Conservation (phyloP, 2,113 vertebrate species). For the Artemisiospiza belli region DNA sequence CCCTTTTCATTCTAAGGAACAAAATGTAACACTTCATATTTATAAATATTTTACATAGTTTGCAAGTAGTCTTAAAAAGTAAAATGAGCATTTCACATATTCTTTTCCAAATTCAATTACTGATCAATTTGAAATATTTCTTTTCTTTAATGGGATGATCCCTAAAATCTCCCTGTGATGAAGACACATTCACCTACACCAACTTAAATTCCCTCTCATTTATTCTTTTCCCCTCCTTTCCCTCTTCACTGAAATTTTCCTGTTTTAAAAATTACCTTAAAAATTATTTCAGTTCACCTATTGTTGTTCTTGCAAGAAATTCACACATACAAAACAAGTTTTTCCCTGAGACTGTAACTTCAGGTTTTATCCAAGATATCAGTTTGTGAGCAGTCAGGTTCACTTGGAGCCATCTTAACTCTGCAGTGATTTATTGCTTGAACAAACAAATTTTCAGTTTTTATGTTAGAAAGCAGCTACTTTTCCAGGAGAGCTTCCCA, state of each 20-base stretch:
- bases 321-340: too few species aligned
- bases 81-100: neutral
- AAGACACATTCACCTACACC: neutral
- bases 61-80: neutral
- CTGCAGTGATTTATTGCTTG: neutral
- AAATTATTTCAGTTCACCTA: neutral
- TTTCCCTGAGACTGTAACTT: neutral
- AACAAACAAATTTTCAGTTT: neutral
- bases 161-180: neutral
- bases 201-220: neutral
- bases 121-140: neutral
- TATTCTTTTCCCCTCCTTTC: neutral
- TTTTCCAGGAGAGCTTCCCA: neutral
- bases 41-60: neutral
- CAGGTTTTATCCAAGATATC: neutral
- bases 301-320: neutral
- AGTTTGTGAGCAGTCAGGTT: neutral
- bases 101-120: neutral
- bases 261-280: neutral
- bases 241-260: neutral
- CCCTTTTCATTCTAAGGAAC: neutral
- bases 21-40: neutral
- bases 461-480: neutral
- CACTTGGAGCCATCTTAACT: neutral
- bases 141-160: neutral